phyloP scores from a whole-genome alignment of 2,113 vertebrate species.

The Toxotes jaculatrix region DNA sequence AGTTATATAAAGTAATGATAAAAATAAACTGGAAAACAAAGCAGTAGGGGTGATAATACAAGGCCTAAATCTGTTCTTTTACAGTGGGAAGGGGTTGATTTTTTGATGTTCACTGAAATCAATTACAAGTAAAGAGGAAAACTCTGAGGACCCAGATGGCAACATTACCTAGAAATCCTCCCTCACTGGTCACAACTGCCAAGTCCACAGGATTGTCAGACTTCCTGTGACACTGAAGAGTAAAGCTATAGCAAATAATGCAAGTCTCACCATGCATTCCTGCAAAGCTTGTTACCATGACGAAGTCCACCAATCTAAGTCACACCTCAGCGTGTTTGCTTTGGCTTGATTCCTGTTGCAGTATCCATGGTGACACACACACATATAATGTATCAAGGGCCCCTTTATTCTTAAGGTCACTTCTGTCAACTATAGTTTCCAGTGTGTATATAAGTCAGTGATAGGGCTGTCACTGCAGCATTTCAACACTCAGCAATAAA shows the following conservation, averaged over 20 bases:
- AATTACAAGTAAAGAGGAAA: neutral
- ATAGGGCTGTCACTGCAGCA: conserved; percentile 25
- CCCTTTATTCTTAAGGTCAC: conserved; percentile 56
- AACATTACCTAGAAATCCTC: neutral
- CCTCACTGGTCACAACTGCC: conserved; percentile 8
- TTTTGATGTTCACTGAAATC: neutral
- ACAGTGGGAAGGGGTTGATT: neutral
- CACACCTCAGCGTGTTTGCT: conserved; percentile 6
- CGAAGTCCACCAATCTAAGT: conserved; percentile 1
- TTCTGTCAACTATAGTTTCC: conserved; percentile 46
- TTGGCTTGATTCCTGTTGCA: conserved; percentile 36
- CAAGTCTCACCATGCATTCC: neutral
- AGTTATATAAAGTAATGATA: neutral
- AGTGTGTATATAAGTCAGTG: conserved; percentile 34
- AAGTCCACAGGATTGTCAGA: neutral
- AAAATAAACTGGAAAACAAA: neutral
- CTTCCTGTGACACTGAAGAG: neutral
- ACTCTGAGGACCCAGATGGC: neutral
- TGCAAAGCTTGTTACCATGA: conserved; percentile 36
- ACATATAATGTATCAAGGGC: conserved; percentile 37
- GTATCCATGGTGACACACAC: conserved; percentile 56
- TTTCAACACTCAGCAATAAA: neutral
- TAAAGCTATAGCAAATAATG: conserved; percentile 4
- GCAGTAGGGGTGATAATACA: neutral
- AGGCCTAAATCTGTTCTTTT: neutral